phyloP scores from a whole-genome alignment of 2,113 vertebrate genomes.

The Monopterus albus region DNA sequence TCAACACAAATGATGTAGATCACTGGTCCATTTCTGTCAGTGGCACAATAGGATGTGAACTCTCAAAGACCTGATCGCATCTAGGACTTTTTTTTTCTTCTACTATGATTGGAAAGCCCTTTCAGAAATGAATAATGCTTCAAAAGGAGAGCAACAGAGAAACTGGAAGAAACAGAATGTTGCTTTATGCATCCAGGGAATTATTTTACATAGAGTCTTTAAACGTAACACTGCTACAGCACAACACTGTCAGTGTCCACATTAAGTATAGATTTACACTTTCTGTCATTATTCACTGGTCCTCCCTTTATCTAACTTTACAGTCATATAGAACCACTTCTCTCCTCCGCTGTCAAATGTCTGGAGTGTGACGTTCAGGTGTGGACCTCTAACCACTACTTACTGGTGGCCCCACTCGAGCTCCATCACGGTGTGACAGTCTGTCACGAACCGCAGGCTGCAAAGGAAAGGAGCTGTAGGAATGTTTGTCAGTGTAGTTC shows the following conservation, averaged over 20 bases:
- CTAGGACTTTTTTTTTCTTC: slow-evolving; percentile 31
- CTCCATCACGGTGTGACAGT: slow-evolving; percentile 71
- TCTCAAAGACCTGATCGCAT: slow-evolving; percentile 55
- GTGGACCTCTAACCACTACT: slow-evolving; percentile 53
- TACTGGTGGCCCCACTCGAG: slow-evolving; percentile 64
- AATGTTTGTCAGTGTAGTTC: slow-evolving; percentile 57
- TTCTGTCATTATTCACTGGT: background rate
- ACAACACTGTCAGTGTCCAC: background rate
- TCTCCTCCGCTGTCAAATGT: slow-evolving; percentile 49
- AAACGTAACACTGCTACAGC: background rate
- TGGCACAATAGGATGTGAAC: slow-evolving; percentile 38
- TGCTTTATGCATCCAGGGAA: background rate
- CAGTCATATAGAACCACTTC: slow-evolving; percentile 7
- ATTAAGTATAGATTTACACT: slow-evolving; percentile 15
- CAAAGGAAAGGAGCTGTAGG: slow-evolving; percentile 33
- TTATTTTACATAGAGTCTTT: background rate
- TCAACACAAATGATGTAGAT: slow-evolving; percentile 54
- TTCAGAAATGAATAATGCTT: background rate
- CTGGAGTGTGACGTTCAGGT: slow-evolving; percentile 49
- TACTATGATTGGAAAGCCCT: slow-evolving; percentile 31
- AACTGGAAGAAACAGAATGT: background rate
- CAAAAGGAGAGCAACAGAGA: background rate
- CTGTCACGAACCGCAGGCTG: slow-evolving; percentile 69
- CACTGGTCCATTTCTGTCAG: slow-evolving; percentile 54
- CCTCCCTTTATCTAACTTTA: background rate